A percentile compares a stretch with the other conserved stretches of the same genome.
Conservation (phyloP, 2,888 invertebrate species). For the Brachypterus glaber region DNA sequence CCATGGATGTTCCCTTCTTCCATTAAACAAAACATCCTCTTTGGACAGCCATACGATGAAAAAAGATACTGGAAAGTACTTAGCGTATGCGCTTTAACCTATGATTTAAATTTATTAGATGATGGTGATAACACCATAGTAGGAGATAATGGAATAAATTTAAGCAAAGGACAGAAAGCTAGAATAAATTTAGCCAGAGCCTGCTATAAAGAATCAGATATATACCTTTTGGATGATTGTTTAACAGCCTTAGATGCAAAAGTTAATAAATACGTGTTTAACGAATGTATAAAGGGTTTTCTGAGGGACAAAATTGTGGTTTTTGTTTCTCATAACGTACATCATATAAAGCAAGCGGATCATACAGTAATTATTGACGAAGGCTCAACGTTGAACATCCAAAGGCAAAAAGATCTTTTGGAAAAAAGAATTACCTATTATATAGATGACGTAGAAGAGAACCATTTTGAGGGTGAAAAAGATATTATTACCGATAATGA, state of each 20-base stretch:
- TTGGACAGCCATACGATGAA: conserved; percentile 33
- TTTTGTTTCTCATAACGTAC: conserved; percentile 29
- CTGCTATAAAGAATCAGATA: conserved; percentile 30
- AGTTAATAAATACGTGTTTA: conserved; percentile 38
- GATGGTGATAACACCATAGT: conserved; percentile 45
- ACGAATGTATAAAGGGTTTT: conserved; percentile 28
- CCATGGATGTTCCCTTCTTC: conserved; percentile 33
- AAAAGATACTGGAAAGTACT: conserved; percentile 34
- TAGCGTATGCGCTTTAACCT: conserved; percentile 40
- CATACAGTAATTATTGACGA: conserved; percentile 24
- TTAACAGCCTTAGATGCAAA: conserved; percentile 28
- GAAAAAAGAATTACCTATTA: conserved; percentile 26
- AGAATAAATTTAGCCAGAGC: conserved; percentile 32
- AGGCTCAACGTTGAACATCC: conserved; percentile 22
- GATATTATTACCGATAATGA: background rate
- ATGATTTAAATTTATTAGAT: conserved; percentile 42
- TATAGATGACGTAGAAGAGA: conserved; percentile 22
- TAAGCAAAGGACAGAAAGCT: conserved; percentile 50
- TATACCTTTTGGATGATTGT: conserved; percentile 32
- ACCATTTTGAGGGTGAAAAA: conserved; percentile 17
- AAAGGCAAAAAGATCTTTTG: conserved; percentile 21
- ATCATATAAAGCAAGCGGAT: conserved; percentile 27
- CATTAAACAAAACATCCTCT: conserved; percentile 33
- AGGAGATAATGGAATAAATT: conserved; percentile 52
- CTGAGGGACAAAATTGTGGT: conserved; percentile 29